Percentiles rank a stretch among this genome's conserved stretches.
Evolutionary conservation across 2,113 vertebrate species (phyloP).

Genomic region (Varanus salvator): DNA sequence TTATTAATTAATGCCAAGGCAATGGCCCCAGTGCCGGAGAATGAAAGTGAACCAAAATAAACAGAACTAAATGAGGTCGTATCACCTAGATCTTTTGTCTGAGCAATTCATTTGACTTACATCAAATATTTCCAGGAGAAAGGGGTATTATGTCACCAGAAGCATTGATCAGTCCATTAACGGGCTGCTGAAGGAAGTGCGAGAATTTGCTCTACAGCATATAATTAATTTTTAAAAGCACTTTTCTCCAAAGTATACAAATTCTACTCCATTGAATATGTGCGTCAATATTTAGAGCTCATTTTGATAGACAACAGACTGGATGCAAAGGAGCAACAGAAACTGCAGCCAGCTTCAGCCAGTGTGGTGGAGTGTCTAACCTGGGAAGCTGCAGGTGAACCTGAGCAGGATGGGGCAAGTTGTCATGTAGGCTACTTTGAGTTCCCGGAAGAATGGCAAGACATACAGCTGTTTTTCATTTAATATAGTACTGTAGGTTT

Average conservation of each 20-base stretch:
- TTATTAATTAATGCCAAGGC: not conserved
- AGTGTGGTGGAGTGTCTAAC: not conserved
- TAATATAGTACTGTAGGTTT: not conserved
- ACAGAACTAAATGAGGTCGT: not conserved
- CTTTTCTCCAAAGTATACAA: conserved; percentile 21
- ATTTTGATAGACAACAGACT: not conserved
- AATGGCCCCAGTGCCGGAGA: conserved; percentile 21
- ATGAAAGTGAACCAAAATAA: conserved; percentile 24
- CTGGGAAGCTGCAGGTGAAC: too few relatives aligned
- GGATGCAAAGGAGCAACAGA: not conserved
- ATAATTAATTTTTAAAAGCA: conserved; percentile 46
- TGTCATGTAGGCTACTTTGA: too few relatives aligned
- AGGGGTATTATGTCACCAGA: not conserved
- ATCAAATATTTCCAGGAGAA: conserved; percentile 9
- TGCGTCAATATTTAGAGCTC: not conserved
- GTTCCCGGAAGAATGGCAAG: too few relatives aligned
- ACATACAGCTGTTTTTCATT: not conserved
- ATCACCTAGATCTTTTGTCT: not conserved
- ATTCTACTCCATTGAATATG: conserved; percentile 31
- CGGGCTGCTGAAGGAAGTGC: conserved; percentile 38
- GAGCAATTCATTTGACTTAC: conserved; percentile 14
- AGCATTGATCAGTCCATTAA: conserved; percentile 4
- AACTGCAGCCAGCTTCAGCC: too few relatives aligned
- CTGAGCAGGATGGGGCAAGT: too few relatives aligned
- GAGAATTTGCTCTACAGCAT: not conserved